Evolutionary conservation across 64 coral and sea anemone genomes (phyloP), one percentile per base, ranked within the genome.

Genomic region (Dendronephthya gigantea): DNA sequence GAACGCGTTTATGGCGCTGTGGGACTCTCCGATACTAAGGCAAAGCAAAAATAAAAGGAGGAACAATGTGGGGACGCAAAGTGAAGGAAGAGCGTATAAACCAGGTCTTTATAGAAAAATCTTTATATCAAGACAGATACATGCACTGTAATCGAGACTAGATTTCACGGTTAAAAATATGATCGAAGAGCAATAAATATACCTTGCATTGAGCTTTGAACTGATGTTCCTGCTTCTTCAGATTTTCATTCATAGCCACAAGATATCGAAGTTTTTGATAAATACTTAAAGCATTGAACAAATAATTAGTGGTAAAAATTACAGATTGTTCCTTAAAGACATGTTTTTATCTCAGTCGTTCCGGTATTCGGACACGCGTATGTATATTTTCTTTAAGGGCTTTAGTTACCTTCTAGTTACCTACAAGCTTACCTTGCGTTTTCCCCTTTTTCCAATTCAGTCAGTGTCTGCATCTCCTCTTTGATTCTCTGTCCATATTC

Each of bases 191-290:
- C n/a, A n/a, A n/a, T n/a, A n/a, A n/a, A n/a, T n/a, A n/a, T 79
- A 98, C 95, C 95, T 98, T 98, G 87, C 95, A 98, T 17, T 98
- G 95, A 27, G 92, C 90, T 51, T 92, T 87, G 28, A 98, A 98
- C 55, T 98, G 92, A 29, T 98, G 95, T 47, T 98, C 95, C 75
- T 98, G 92, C 39, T 90, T 91, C 33, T 98, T 98, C 34, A 98
- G 81, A 84, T 93, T 98, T 85, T 98, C 95, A 83, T 98, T 98
- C 92, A 93, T 93, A 19, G 95, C 95, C 39, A 98, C 95, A 4
- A 98, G 88, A 51, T 90, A 98, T 49, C 92, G 91, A 82, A 98
- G 95, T 25, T 83, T 91, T 34, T 98, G 91, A 16, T 93, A 88
- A 87, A 98, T 91, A 40, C 92, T 96, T 30, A 47, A 68, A 69